Percentiles rank a stretch among this genome's conserved stretches.
Conservation (phyloP, 64 coral and sea anemone species). For the Astreopora myriophthalma region DNA sequence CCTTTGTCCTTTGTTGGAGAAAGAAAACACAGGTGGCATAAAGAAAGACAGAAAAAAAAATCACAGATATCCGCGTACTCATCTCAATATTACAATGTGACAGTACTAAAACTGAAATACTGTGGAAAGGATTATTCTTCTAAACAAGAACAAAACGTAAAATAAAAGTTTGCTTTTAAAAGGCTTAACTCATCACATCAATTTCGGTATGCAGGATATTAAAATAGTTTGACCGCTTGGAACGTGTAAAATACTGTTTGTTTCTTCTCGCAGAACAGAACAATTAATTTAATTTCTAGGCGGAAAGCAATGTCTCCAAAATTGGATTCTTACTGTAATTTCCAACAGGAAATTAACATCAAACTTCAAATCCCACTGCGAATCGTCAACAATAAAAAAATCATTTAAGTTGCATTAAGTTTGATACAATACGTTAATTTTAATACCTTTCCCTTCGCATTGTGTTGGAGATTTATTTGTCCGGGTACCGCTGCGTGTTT, state of each 20-base stretch:
- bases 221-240: neutral
- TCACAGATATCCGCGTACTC: neutral
- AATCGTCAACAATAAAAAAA: slow-evolving; percentile 39
- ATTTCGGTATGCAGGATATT: neutral
- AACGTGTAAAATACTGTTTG: neutral
- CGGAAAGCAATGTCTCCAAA: slow-evolving; percentile 23
- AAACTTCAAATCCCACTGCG: slow-evolving; percentile 17
- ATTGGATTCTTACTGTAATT: slow-evolving; percentile 39
- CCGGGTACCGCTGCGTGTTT: neutral
- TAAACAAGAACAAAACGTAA: neutral
- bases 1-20: slow-evolving; percentile 31
- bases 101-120: neutral
- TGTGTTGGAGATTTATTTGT: slow-evolving; percentile 7
- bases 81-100: neutral
- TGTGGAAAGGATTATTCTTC: neutral
- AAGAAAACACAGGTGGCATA: slow-evolving; percentile 1
- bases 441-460: neutral
- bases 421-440: slow-evolving; percentile 49
- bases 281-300: slow-evolving; percentile 37
- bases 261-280: neutral
- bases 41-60: neutral
- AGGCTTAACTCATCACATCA: neutral
- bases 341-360: slow-evolving; percentile 44
- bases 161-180: neutral
- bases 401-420: slow-evolving; percentile 35